These are phyloP conservation scores for Eulithis testata DNA, from an alignment of 2,888 invertebrate species.

Conservation along the genomic window DNA sequence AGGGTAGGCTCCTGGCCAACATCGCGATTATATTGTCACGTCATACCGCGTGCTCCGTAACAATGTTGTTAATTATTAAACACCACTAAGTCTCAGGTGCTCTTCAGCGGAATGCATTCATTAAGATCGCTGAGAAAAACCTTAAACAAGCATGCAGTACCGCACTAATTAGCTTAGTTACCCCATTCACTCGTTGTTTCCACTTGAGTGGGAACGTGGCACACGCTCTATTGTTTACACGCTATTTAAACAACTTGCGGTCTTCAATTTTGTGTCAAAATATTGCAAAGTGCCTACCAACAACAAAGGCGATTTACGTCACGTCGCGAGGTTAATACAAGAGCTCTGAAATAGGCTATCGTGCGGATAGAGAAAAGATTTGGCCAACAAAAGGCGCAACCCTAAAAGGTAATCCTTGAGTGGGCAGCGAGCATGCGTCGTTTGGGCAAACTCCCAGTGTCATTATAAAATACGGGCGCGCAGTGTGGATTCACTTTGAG, in stretches of 20 bases:
- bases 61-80: conserved; percentile 68
- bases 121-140: conserved; percentile 66
- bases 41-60: conserved; percentile 35
- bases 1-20: conserved; percentile 27
- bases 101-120: conserved; percentile 70
- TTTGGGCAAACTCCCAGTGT: conserved; percentile 74
- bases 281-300: conserved; percentile 7
- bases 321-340: conserved; percentile 29
- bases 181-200: conserved; percentile 38
- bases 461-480: conserved; percentile 80
- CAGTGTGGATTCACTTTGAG: conserved; percentile 80
- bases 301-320: conserved; percentile 36
- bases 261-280: conserved; percentile 26
- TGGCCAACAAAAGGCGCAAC: conserved; percentile 55
- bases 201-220: conserved; percentile 24
- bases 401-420: conserved; percentile 72
- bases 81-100: conserved; percentile 63
- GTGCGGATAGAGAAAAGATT: conserved; percentile 50
- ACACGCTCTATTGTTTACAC: conserved; percentile 23
- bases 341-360: conserved; percentile 35
- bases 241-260: conserved; percentile 22
- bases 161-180: conserved; percentile 62
- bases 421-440: conserved; percentile 77
- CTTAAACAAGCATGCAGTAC: conserved; percentile 56
- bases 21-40: conserved; percentile 34